phyloP scores from a whole-genome alignment of 2,797 vertebrate species.

The Myotis vivesi region DNA sequence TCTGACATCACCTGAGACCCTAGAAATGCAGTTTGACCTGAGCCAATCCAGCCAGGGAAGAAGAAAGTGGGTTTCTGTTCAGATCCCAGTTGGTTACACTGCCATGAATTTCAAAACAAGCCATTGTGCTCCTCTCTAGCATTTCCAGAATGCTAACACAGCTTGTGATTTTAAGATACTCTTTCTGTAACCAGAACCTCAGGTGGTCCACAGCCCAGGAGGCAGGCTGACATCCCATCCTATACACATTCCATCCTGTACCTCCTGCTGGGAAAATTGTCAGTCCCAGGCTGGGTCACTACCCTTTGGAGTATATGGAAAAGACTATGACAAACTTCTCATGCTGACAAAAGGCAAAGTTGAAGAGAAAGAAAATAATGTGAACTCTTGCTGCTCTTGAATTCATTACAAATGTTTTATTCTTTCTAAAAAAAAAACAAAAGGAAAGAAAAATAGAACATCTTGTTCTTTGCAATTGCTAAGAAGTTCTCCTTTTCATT shows the following conservation, averaged over 20 bases:
- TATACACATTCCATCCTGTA: neutral
- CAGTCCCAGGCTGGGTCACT: neutral
- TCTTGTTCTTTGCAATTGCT: slow-evolving; percentile 38
- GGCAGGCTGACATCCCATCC: neutral
- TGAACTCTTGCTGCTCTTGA: slow-evolving; percentile 48
- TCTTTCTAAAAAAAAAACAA: neutral
- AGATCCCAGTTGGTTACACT: neutral
- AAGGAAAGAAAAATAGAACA: slow-evolving; percentile 26
- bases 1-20: neutral
- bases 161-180: neutral
- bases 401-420: slow-evolving; percentile 67
- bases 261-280: neutral
- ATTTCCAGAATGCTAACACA: neutral
- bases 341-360: slow-evolving; percentile 38
- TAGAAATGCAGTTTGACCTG: neutral
- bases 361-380: slow-evolving; percentile 49
- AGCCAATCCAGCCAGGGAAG: neutral
- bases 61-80: neutral
- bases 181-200: slow-evolving; percentile 1
- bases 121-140: neutral
- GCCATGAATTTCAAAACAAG: slow-evolving; percentile 10
- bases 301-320: neutral
- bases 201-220: neutral
- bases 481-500: slow-evolving; percentile 53
- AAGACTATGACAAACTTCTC: slow-evolving; percentile 30